Conservation (phyloP, 2,113 vertebrate genomes). For the Lycaon pictus region DNA sequence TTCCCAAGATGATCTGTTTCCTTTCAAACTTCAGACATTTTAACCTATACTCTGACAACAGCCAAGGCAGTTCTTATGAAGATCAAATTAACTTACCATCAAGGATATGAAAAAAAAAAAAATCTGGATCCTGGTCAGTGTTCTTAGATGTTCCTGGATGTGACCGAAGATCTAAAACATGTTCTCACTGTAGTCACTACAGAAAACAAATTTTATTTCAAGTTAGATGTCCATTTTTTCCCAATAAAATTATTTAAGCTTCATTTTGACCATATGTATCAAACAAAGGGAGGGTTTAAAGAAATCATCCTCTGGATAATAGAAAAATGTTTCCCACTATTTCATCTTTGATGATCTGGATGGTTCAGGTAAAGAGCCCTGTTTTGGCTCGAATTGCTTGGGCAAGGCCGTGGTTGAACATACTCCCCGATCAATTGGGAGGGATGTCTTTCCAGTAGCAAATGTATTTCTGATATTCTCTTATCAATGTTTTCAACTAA, state of each 20-base stretch:
- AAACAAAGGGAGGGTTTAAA: conserved; percentile 29
- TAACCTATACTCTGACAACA: conserved; percentile 67
- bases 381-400: not conserved
- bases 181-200: conserved; percentile 56
- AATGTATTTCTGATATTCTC: not conserved
- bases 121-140: conserved; percentile 59
- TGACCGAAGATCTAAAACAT: conserved; percentile 62
- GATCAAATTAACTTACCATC: conserved; percentile 73
- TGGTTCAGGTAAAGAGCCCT: not conserved
- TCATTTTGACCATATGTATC: not conserved
- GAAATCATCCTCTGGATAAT: not conserved
- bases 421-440: not conserved
- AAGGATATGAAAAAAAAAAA: not conserved
- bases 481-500: not conserved
- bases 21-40: conserved; percentile 76
- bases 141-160: conserved; percentile 69
- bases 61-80: conserved; percentile 66
- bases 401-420: too few species aligned
- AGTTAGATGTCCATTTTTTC: conserved; percentile 36
- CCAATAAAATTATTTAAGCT: conserved; percentile 22
- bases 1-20: conserved; percentile 79
- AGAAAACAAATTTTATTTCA: conserved; percentile 70
- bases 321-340: not conserved
- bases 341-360: not conserved
- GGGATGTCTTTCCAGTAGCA: not conserved